Evolutionary conservation across 53 echinoderm and acorn worm species (phyloP).

Genomic region (Paracentrotus lividus): DNA sequence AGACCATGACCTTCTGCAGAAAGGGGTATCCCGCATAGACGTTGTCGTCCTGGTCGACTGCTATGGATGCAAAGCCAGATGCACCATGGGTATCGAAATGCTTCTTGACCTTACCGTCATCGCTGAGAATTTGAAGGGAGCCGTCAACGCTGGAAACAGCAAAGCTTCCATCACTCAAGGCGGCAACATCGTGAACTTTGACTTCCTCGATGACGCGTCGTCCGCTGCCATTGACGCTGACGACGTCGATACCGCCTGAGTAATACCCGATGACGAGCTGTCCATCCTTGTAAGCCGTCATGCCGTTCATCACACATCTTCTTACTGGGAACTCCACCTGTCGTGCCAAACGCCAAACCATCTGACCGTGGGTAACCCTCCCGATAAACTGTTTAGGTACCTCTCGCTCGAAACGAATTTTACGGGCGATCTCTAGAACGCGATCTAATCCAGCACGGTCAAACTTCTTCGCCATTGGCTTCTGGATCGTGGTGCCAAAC

Average conservation of each 20-base stretch:
- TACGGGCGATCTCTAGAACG: slow-evolving; percentile 60
- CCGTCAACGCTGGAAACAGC: slow-evolving; percentile 62
- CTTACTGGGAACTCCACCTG: slow-evolving; percentile 60
- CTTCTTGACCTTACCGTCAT: slow-evolving; percentile 58
- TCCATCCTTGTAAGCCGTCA: slow-evolving; percentile 51
- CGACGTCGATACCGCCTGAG: slow-evolving; percentile 64
- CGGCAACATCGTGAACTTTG: slow-evolving; percentile 61
- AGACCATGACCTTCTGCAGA: slow-evolving; percentile 61
- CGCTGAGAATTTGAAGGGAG: slow-evolving; percentile 27
- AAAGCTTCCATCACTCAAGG: slow-evolving; percentile 58
- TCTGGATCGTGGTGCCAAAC: slow-evolving; percentile 48
- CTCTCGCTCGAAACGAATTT: slow-evolving; percentile 60
- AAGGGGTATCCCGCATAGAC: slow-evolving; percentile 63
- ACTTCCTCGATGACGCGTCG: slow-evolving; percentile 60
- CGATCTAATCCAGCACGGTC: slow-evolving; percentile 61
- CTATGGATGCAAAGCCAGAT: slow-evolving; percentile 64
- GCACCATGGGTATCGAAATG: slow-evolving; percentile 54
- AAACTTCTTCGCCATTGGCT: slow-evolving; percentile 62
- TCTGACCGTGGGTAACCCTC: slow-evolving; percentile 44
- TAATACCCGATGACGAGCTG: slow-evolving; percentile 69
- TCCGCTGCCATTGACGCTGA: slow-evolving; percentile 67
- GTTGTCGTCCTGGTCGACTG: slow-evolving; percentile 62
- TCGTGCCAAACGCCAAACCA: slow-evolving; percentile 60
- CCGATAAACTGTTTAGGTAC: slow-evolving; percentile 57
- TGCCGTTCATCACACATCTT: slow-evolving; percentile 63